Conservation (phyloP, 2,888 invertebrate species). For the Troglohyphantes excavatus region DNA sequence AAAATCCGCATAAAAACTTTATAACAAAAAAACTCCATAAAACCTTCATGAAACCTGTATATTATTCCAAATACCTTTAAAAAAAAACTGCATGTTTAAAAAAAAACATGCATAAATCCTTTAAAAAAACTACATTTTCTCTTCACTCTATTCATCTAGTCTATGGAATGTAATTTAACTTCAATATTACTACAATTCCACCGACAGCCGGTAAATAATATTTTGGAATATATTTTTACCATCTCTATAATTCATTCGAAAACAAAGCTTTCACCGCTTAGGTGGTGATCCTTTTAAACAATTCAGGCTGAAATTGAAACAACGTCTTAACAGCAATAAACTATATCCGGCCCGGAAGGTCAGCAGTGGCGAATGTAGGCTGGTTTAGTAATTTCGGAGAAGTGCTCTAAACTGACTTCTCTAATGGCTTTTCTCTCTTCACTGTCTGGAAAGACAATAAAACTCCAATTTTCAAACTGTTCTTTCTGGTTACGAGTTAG, state of each 20-base stretch:
- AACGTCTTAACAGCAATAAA: not conserved
- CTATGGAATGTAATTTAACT: too few species aligned
- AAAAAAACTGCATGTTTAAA: not conserved
- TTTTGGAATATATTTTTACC: too few species aligned
- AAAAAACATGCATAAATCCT: too few species aligned
- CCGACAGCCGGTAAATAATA: too few species aligned
- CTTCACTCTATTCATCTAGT: too few species aligned
- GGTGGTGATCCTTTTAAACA: not conserved
- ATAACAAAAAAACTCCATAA: not conserved
- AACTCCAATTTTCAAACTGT: not conserved
- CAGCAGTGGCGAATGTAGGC: not conserved
- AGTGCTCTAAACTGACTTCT: not conserved
- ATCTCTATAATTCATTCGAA: too few species aligned
- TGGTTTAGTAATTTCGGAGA: conserved; percentile 1
- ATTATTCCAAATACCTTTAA: too few species aligned
- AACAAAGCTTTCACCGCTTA: too few species aligned
- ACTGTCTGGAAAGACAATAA: not conserved
- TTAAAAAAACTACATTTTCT: too few species aligned
- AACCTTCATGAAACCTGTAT: too few species aligned
- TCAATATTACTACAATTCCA: too few species aligned
- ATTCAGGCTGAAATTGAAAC: not conserved
- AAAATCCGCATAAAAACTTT: too few species aligned
- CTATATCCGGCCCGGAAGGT: not conserved
- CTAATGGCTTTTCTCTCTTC: not conserved
- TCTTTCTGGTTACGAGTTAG: not conserved